Percentiles rank a stretch among this genome's conserved stretches.
Evolutionary conservation across 1,140 invertebrate genomes (phyloP).

Genomic region (fruit fly (Drosophila melanogaster)): DNA sequence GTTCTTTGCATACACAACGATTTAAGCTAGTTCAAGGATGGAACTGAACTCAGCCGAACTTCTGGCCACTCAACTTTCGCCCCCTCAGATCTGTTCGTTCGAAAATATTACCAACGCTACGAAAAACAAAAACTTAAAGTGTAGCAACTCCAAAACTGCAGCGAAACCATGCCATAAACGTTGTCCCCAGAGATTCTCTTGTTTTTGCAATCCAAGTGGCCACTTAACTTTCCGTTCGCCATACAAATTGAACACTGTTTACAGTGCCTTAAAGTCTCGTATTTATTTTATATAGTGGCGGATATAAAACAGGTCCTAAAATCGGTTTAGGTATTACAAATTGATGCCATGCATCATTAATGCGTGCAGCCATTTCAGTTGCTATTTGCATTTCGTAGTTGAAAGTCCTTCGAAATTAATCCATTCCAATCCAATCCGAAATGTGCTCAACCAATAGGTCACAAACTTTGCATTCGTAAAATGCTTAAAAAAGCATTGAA

Average conservation of each 20-base stretch:
- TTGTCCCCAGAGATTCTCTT: not conserved
- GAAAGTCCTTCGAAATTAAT: not conserved
- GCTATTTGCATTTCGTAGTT: no score
- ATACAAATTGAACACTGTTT: not conserved
- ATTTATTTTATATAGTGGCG: not conserved
- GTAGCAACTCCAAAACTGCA: constrained; percentile 6
- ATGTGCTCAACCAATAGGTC: not conserved
- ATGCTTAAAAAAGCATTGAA: no score
- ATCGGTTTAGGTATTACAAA: no score
- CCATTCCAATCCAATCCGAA: no score
- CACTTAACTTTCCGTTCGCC: not conserved
- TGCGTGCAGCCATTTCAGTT: no score
- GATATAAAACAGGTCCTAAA: no score
- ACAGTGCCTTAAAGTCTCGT: not conserved
- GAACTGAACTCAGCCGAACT: not conserved
- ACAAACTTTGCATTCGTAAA: not conserved
- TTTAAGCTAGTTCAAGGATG: constrained; percentile 16
- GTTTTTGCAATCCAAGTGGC: not conserved
- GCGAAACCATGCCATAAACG: constrained; percentile 1
- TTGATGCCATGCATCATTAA: no score
- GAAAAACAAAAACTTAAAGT: constrained; percentile 3
- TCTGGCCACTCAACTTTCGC: constrained; percentile 11
- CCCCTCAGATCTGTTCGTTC: not conserved
- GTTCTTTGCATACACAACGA: constrained; percentile 44
- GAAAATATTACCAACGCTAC: not conserved